phyloP scores from a whole-genome alignment of 1,140 invertebrate species.

The Patella vulgata region DNA sequence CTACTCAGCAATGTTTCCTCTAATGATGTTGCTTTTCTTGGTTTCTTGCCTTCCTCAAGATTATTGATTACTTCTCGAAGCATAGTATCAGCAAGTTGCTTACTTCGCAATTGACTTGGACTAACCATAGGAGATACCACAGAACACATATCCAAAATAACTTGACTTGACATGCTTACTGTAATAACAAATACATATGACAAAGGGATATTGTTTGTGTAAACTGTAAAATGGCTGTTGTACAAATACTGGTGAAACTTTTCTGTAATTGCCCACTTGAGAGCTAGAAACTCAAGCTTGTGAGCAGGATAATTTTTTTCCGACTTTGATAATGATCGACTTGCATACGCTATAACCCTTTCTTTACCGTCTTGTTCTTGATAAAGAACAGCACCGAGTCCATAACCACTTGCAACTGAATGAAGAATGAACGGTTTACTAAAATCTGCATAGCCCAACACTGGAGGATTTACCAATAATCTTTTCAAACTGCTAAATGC shows the following conservation, averaged over 20 bases:
- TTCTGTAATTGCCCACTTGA: slow-evolving; percentile 21
- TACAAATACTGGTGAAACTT: slow-evolving; percentile 31
- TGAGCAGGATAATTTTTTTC: no score
- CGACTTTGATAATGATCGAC: no score
- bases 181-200: slow-evolving; percentile 25
- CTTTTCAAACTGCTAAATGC: slow-evolving; percentile 46
- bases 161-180: no score
- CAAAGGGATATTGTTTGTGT: slow-evolving; percentile 30
- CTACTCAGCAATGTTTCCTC: not conserved
- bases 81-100: no score
- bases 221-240: no score
- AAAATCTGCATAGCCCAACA: slow-evolving; percentile 53
- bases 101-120: no score
- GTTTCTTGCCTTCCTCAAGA: no score
- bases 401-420: slow-evolving; percentile 64
- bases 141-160: no score
- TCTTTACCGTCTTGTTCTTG: slow-evolving; percentile 54
- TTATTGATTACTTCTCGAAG: no score
- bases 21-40: not conserved
- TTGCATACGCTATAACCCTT: slow-evolving; percentile 39
- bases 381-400: slow-evolving; percentile 63
- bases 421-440: slow-evolving; percentile 58
- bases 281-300: no score
- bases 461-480: slow-evolving; percentile 36
- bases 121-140: no score